Evolutionary conservation across 2,113 vertebrate species (phyloP).

Genomic region (Odontesthes bonariensis): DNA sequence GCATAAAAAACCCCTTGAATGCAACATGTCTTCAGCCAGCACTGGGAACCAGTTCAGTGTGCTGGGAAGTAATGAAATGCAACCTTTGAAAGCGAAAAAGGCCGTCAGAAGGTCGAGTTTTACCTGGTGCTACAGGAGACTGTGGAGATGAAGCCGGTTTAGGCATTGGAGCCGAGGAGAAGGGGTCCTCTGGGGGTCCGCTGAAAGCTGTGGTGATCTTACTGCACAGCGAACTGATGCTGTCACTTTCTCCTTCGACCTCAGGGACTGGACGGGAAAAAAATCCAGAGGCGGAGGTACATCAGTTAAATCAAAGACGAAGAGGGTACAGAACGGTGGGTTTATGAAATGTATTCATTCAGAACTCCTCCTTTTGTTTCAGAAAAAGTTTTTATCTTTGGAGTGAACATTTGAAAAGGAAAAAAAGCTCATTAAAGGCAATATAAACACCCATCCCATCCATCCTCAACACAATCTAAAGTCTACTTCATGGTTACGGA

Average conservation of each 20-base stretch:
- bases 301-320: neutral
- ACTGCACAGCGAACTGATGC: slow-evolving; percentile 96
- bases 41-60: neutral
- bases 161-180: slow-evolving; percentile 95
- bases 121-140: slow-evolving; percentile 94
- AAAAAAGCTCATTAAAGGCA: too few species aligned
- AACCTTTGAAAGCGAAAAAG: neutral
- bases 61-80: too few species aligned
- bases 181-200: slow-evolving; percentile 92
- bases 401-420: too few species aligned
- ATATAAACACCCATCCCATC: too few species aligned
- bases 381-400: too few species aligned
- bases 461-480: too few species aligned
- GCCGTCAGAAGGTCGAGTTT: neutral
- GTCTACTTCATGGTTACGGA: too few species aligned
- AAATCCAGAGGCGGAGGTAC: slow-evolving; percentile 2
- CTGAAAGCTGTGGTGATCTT: slow-evolving; percentile 97
- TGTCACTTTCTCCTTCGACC: slow-evolving; percentile 94
- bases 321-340: too few species aligned
- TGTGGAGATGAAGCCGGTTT: slow-evolving; percentile 87
- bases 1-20: neutral
- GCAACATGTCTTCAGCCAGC: neutral
- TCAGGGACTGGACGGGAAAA: slow-evolving; percentile 86
- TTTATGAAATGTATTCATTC: too few species aligned
- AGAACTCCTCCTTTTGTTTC: too few species aligned